A percentile compares a stretch with the other conserved stretches of the same genome.
phyloP scores from a whole-genome alignment of 2,797 vertebrate species.

The Chrosomus eos region DNA sequence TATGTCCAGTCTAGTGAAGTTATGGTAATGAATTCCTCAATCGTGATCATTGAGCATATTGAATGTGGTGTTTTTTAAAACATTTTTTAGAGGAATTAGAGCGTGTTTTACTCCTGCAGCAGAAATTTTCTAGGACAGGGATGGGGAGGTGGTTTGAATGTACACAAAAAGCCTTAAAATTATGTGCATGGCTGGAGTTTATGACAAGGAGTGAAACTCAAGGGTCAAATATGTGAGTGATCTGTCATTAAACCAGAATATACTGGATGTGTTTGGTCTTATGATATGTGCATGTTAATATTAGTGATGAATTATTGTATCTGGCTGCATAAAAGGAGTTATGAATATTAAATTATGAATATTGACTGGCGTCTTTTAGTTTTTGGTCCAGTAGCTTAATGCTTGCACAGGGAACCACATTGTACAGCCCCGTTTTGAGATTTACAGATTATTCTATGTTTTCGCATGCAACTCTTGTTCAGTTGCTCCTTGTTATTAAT shows the following conservation, averaged over 20 bases:
- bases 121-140: slow-evolving; percentile 52
- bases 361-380: background rate
- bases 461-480: background rate
- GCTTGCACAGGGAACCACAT: background rate
- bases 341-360: background rate
- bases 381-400: background rate
- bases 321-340: slow-evolving; percentile 1
- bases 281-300: background rate
- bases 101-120: slow-evolving; percentile 63
- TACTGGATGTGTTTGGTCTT: background rate
- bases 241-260: background rate
- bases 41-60: slow-evolving; percentile 41
- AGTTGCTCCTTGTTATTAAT: background rate
- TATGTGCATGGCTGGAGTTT: slow-evolving; percentile 17
- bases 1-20: slow-evolving; percentile 6
- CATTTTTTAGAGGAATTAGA: slow-evolving; percentile 64
- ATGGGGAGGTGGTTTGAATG: background rate
- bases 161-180: slow-evolving; percentile 11
- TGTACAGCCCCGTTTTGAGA: background rate
- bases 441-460: background rate
- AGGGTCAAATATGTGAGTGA: background rate
- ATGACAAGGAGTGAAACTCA: background rate
- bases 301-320: background rate
- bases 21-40: slow-evolving; percentile 24
- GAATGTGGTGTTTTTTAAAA: background rate